phyloP scores from a whole-genome alignment of 2,113 vertebrate genomes.

The Girardinichthys multiradiatus region DNA sequence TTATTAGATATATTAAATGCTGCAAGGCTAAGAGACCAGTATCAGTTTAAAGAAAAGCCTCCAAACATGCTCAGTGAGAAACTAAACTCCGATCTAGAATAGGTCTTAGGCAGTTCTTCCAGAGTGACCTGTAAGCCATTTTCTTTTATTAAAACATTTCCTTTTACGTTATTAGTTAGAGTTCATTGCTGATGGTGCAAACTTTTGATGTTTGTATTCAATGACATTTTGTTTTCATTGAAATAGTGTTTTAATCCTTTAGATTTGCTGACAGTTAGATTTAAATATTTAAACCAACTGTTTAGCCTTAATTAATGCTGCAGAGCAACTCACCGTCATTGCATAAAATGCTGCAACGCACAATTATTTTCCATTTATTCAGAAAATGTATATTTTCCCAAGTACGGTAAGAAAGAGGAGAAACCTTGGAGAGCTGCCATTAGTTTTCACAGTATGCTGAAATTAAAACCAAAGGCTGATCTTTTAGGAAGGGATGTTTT shows the following conservation, averaged over 20 bases:
- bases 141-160: background rate
- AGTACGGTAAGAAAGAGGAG: background rate
- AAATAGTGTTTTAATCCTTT: no score
- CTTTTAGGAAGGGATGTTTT: no score
- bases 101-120: background rate
- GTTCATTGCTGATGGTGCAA: background rate
- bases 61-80: no score
- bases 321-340: no score
- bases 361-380: background rate
- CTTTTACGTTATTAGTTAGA: background rate
- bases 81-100: no score
- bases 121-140: background rate
- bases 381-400: background rate
- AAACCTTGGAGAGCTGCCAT: background rate
- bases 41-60: conserved; percentile 17
- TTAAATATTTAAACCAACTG: background rate
- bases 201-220: background rate
- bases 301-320: no score
- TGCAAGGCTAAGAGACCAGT: conserved; percentile 6
- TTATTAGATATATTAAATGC: conserved; percentile 63
- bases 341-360: background rate
- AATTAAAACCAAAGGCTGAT: background rate
- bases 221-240: background rate
- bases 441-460: background rate
- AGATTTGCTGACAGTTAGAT: no score